Evolutionary conservation across 2,797 vertebrate species (phyloP), one percentile per base, ranked within the genome.

Genomic region (Delichon dasypus): DNA sequence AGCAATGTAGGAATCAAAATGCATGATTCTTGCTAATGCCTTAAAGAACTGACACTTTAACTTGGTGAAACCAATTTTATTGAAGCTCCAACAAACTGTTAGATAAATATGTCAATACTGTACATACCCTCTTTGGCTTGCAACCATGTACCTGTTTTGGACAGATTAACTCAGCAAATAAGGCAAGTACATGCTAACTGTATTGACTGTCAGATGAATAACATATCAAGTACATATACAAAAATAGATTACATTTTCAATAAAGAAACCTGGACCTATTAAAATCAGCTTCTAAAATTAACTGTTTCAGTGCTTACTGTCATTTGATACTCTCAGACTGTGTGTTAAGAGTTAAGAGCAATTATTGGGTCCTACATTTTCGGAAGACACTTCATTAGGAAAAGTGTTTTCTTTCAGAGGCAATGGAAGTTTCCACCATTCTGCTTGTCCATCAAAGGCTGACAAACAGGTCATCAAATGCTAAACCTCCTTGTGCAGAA

Each of bases 161-260:
- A 83, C 55, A 89, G 57, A 94, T 94, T 93, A 85, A 88, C 64
- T 95, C 80, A 93, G 81, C 92, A 93, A 94, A 93, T 93, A 96
- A 95, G 85, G 54, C 74, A 88, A 91, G 57, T 77, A 71, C 85
- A 86, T 85, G 92, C 96, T 93, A 96, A 85, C 51, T 4, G 12
- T 85, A 90, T 86, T 91, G 78, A 96, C 68, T 89, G 73, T 64
- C 78, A 78, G 60, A 71, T 90, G 91, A 96, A 95, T 93, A 95
- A 95, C 22, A 60, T 78, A 93, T 89, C 78, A 89, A 87, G 68
- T 94, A 76, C 73, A 88, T 88, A 78, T 94, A 74, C n/a, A 87
- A 76, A 77, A 62, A 89, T 91, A 89, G 55, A 96, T 60, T 92
- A 48, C 53, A 83, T 81, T 96, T 95, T 94, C 91, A 84, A 90